Conservation (phyloP, 2,888 invertebrate genomes). For the Morpho achilles region DNA sequence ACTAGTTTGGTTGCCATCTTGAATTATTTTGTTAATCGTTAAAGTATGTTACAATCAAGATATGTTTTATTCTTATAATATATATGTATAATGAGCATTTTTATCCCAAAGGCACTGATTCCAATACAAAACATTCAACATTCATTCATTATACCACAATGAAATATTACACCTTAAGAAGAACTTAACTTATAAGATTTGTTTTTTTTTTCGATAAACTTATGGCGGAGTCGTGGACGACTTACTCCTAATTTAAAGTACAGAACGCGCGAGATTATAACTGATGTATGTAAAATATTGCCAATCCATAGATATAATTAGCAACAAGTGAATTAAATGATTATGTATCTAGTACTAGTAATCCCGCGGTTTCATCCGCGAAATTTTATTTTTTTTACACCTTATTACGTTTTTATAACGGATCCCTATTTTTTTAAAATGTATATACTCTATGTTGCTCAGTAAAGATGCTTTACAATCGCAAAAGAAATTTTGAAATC, state of each 20-base stretch:
- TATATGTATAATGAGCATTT: constrained; percentile 37
- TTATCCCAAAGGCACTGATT: constrained; percentile 29
- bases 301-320: no score
- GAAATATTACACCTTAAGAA: constrained; percentile 20
- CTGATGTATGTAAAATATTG: no score
- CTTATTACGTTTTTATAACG: no score
- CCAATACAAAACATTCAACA: constrained; percentile 18
- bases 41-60: constrained; percentile 16
- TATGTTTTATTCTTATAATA: constrained; percentile 38
- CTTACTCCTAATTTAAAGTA: constrained; percentile 50
- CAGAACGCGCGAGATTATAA: no score
- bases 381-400: no score
- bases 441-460: no score
- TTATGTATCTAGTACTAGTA: no score
- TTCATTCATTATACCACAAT: constrained; percentile 15
- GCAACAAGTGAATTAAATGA: no score
- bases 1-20: constrained; percentile 2
- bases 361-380: no score
- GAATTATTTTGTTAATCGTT: background rate
- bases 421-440: no score
- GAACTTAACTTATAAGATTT: constrained; percentile 40
- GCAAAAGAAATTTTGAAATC: no score
- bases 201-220: constrained; percentile 58
- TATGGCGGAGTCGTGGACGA: constrained; percentile 71
- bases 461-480: no score